Evolutionary conservation across 2,888 invertebrate genomes (phyloP).

Genomic region (Sarcophaga variegata): DNA sequence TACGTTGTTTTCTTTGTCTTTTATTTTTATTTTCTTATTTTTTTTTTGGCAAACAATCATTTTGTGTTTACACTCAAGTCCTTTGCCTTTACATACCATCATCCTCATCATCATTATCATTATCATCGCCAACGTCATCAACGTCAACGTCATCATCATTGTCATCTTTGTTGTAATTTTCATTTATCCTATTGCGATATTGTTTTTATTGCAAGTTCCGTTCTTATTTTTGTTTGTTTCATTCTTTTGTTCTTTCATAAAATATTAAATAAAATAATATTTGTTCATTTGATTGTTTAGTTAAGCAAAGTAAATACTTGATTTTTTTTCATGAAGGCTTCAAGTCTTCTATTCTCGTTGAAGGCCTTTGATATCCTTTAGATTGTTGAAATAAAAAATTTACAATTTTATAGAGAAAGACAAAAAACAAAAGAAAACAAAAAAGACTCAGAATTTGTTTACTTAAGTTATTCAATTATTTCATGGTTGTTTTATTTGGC

Average conservation of each 20-base stretch:
- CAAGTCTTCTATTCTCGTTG: neutral
- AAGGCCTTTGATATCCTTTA: neutral
- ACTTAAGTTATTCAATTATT: neutral
- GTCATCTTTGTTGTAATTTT: slow-evolving; percentile 52
- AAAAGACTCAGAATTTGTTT: neutral
- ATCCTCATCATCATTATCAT: slow-evolving; percentile 67
- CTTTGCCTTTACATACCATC: slow-evolving; percentile 67
- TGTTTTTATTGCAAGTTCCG: slow-evolving; percentile 37
- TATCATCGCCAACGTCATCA: slow-evolving; percentile 71
- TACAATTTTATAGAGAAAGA: neutral
- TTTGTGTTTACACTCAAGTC: slow-evolving; percentile 70
- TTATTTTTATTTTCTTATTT: slow-evolving; percentile 69
- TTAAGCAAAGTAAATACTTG: slow-evolving; percentile 61
- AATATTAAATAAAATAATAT: slow-evolving; percentile 49
- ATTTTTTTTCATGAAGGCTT: slow-evolving; percentile 35
- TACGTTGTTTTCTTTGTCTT: too few species aligned
- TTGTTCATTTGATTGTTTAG: slow-evolving; percentile 63
- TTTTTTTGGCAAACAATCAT: slow-evolving; percentile 53
- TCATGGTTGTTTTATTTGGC: neutral
- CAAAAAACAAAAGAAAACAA: neutral
- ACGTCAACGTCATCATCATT: slow-evolving; percentile 11
- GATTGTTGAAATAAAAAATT: neutral
- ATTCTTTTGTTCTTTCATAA: slow-evolving; percentile 66
- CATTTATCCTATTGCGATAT: slow-evolving; percentile 55
- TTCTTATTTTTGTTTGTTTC: slow-evolving; percentile 23